Evolutionary conservation across 2,888 invertebrate species (phyloP), one percentile per base, ranked within the genome.

Genomic region (Napeogenes inachia): DNA sequence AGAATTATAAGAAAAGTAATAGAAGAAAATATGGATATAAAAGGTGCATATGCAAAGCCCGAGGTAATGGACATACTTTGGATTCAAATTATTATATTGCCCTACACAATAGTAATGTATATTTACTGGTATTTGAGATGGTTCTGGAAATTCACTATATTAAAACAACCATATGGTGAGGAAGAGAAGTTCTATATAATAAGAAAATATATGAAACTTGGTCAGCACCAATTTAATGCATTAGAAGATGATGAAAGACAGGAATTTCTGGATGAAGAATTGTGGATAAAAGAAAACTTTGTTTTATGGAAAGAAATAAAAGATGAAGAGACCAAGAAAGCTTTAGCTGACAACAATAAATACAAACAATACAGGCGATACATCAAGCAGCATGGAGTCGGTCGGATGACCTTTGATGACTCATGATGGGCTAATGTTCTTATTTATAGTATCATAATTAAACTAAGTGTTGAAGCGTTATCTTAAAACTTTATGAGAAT

Each of bases 1-100:
- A 91, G 91, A 63, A 92, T 97, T 47, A 94, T 98, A 60, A 92
- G 94, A 67, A 92, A 93, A 78, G 94, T 98, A 3, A 95, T 98
- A 63, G 96, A 95, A 82, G 95, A 97, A 70, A 98, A 97, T 77
- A 96, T 98, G 95, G 97, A 98, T 76, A 97, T 98, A 56, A 94
- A 97, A 78, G 98, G 98, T 21, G 97, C 96, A 0, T 98, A 97
- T 83, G 95, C 96, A 0, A 97, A 96, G 77, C 98, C 97, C 0
- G 93, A 93, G 59, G 81, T 96, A 30, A 78, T 87, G 57, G 95
- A 97, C 82, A 92, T 98, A 8, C 85, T 98, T 6, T 97, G 96
- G 95, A 89, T 97, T 58, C 97, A 97, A 84, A 77, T 98, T 30
- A 85, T 97, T 45, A 92, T 97, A 32, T 91, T 94, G 32, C 98